phyloP scores from a whole-genome alignment of 2,113 vertebrate species.

The Xiphorhynchus elegans region DNA sequence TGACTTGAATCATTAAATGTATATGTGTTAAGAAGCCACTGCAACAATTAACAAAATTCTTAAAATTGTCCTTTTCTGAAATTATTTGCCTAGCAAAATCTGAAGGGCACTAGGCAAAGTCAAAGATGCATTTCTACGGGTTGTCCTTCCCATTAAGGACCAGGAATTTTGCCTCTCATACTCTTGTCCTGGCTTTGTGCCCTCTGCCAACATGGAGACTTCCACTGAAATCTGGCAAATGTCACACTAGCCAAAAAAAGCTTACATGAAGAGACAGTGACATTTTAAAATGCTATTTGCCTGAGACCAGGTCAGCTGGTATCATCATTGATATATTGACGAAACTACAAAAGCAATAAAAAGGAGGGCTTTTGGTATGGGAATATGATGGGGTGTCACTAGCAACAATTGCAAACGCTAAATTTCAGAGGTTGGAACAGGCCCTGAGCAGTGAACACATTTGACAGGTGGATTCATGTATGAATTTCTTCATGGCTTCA shows the following conservation, averaged over 20 bases:
- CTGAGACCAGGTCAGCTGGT: neutral
- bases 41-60: neutral
- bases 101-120: neutral
- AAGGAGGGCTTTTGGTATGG: neutral
- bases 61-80: neutral
- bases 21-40: neutral
- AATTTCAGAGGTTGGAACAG: neutral
- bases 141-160: neutral
- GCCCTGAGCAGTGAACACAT: neutral
- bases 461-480: neutral
- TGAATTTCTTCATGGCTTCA: neutral
- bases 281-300: neutral
- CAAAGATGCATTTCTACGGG: neutral
- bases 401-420: neutral
- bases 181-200: neutral
- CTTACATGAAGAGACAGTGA: neutral
- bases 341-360: neutral
- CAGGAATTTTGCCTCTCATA: neutral
- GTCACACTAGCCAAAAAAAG: neutral
- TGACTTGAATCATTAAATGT: neutral
- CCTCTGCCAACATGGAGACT: neutral
- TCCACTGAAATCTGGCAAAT: neutral
- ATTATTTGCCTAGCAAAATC: neutral
- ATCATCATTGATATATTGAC: neutral
- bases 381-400: neutral